Conservation (phyloP, 2,113 vertebrate species). For the Saguinus midas region DNA sequence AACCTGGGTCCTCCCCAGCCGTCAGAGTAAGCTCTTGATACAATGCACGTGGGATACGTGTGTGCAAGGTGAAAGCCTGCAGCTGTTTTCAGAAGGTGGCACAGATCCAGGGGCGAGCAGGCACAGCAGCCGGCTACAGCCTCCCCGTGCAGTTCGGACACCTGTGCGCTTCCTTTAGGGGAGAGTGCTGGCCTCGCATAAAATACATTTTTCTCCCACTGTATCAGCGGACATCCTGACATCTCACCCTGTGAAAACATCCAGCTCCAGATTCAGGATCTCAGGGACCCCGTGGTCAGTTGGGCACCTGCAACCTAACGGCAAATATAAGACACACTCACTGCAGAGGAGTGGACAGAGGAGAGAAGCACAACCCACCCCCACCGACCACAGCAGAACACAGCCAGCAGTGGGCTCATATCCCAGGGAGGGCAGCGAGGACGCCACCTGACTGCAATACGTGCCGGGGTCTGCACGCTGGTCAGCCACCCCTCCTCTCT, state of each 20-base stretch:
- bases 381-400: neutral
- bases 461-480: fast-evolving
- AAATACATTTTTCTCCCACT: fast-evolving
- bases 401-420: fast-evolving
- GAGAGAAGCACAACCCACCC: fast-evolving
- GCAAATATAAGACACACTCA: fast-evolving
- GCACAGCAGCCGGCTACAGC: fast-evolving
- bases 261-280: neutral
- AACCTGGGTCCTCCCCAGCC: fast-evolving
- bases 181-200: fast-evolving
- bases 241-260: fast-evolving
- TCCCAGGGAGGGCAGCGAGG: fast-evolving
- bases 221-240: fast-evolving
- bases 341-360: fast-evolving
- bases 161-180: fast-evolving
- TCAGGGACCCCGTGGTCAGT: neutral
- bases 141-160: fast-evolving
- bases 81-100: fast-evolving
- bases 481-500: fast-evolving
- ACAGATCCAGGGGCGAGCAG: fast-evolving
- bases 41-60: fast-evolving
- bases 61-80: fast-evolving
- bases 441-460: fast-evolving
- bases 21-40: neutral
- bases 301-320: fast-evolving